phyloP scores from a whole-genome alignment of 2,113 vertebrate species.

The Lutjanus erythropterus region DNA sequence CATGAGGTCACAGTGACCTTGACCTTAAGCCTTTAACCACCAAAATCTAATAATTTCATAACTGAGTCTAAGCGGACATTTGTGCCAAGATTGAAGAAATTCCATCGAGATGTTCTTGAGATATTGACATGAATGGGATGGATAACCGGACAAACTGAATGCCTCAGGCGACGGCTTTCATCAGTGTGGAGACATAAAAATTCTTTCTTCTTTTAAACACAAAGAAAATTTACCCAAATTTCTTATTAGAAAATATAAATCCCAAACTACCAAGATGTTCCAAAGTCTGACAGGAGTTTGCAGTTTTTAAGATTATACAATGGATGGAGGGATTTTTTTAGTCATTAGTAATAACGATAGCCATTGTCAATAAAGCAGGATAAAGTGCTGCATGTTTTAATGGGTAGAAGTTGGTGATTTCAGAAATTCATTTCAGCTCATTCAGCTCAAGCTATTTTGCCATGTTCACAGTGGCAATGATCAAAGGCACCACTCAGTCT shows the following conservation, averaged over 20 bases:
- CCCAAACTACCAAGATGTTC: neutral
- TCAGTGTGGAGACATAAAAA: too few relatives aligned
- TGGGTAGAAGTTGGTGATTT: conserved; percentile 42
- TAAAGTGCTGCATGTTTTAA: conserved; percentile 41
- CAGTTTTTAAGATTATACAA: conserved; percentile 13
- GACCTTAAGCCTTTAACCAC: too few relatives aligned
- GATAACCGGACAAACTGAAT: too few relatives aligned
- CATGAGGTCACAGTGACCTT: too few relatives aligned
- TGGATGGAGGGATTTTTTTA: neutral
- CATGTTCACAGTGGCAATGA: conserved; percentile 63
- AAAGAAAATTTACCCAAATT: neutral
- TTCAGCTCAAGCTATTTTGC: conserved; percentile 58
- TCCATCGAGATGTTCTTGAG: too few relatives aligned
- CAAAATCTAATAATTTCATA: too few relatives aligned
- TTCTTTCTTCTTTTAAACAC: neutral
- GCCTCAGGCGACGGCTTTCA: too few relatives aligned
- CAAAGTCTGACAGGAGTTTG: neutral
- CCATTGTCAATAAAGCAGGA: conserved; percentile 20
- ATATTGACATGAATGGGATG: too few relatives aligned
- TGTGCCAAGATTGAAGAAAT: too few relatives aligned
- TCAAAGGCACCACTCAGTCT: conserved; percentile 73
- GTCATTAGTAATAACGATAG: conserved; percentile 31
- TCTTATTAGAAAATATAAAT: neutral
- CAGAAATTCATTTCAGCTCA: conserved; percentile 51
- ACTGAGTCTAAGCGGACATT: too few relatives aligned